Base-by-base conservation (phyloP, 2,797 vertebrate genomes). In the Arctocebus calabarensis region DNA sequence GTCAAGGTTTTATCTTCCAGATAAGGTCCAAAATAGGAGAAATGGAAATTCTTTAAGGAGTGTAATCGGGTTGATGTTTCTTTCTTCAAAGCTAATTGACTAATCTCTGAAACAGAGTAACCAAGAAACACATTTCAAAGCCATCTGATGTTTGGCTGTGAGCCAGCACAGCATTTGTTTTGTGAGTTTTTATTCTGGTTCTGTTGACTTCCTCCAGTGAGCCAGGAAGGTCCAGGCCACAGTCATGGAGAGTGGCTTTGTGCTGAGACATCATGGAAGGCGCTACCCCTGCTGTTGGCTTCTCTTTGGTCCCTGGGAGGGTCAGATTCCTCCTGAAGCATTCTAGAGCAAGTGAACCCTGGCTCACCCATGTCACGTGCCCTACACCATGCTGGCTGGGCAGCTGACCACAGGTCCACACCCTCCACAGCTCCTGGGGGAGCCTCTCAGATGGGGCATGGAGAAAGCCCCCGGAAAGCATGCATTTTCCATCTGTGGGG, bases 381-480 rank as follows among this genome's bases (percentile, higher is more conserved):
- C 10, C 2, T 0, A 0, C 4, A 7, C 45, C n/a, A 12, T 0
- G 20, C 4, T 29, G 32, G n/a, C 43, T 52, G 43, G 23, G 5
- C 52, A 37, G 23, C 43, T 78, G 79, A 34, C 48, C n/a, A 34
- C 40, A 3, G 2, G 20, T 22, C 20, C 0, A 1, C 8, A n/a
- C 55, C 52, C 32, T 1, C 61, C 2, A 1, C 61, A 29, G 61
- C 27, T 6, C 61, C 14, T 29, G 29, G 29, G 6, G 16, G 29
- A 32, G 64, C 32, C 16, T 7, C 3, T n/a, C 64, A 9, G 4
- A 4, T 13, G 17, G 64, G 64, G 7, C 16, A 3, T n/a, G 62
- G 32, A n/a, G 62, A 66, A n/a, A 52, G 48, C 48, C 48, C 48
- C 48, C 48, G 3, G 3, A 52, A 52, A 16, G 48, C 13, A 4